Evolutionary conservation across 2,888 invertebrate species (phyloP), one percentile per base, ranked within the genome.

Genomic region (Drosophila monieri): DNA sequence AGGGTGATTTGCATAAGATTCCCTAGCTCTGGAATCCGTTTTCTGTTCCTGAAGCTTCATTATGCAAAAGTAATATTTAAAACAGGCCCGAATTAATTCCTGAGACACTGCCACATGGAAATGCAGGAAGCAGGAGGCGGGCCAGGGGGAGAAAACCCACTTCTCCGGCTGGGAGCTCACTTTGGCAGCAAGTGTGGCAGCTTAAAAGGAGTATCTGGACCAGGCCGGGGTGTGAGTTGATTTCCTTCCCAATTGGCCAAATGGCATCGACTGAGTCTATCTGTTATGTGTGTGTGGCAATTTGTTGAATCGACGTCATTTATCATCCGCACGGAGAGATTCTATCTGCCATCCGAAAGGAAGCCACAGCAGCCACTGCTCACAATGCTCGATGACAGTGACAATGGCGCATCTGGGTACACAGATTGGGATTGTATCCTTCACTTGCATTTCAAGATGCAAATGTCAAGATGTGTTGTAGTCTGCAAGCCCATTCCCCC

Each of bases 391-490:
- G 74, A 68, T 69, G 66, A 73, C 80, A 74, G 72, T 68, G 72
- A 77, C 73, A 74, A 68, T 74, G 53, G 68, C 70, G 60, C 73
- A 80, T 80, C 69, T 77, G 77, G 76, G 67, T 77, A 85, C 79
- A 79, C 78, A 76, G 75, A 87, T 88, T 85, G 85, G 80, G 84
- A 88, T 88, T 90, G 88, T 90, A 88, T 90, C 86, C 86, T 88
- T 88, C 88, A 90, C 85, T 89, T 90, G 88, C 90, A 88, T 90
- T 89, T 89, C 84, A 85, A 83, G 85, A 86, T 85, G 83, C 88
- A 89, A 88, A 84, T 89, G 85, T 86, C 90, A 83, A 78, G 73
- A 80, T 80, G 76, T 64, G 71, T 73, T 72, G 66, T 71, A 51
- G 58, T 65, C 69, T 43, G 58, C 44, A 51, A 25, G 41, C 44